Evolutionary conservation across 2,888 invertebrate genomes (phyloP).

Genomic region (Chironomus riparius): DNA sequence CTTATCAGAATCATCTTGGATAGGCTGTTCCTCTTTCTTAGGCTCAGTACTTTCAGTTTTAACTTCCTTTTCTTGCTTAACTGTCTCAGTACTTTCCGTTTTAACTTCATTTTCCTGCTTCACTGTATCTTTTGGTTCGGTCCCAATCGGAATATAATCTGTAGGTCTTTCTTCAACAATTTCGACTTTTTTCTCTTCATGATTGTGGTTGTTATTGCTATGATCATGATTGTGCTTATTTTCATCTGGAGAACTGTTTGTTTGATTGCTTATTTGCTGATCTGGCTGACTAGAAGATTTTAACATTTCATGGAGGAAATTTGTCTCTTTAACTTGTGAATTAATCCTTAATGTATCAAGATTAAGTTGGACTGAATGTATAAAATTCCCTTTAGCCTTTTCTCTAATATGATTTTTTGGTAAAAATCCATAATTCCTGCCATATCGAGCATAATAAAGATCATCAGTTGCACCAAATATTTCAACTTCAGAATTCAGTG

Average conservation of each 20-base stretch:
- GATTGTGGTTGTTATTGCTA: no score
- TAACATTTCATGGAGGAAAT: constrained; percentile 11
- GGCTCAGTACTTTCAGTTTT: not conserved
- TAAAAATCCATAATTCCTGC: constrained; percentile 10
- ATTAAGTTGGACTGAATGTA: not conserved
- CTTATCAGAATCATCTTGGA: no score
- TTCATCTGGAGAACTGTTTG: not conserved
- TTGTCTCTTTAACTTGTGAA: not conserved
- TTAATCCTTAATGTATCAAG: not conserved
- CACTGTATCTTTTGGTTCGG: not conserved
- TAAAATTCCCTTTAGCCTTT: not conserved
- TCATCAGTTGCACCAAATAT: constrained; percentile 19
- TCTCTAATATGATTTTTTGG: constrained; percentile 15
- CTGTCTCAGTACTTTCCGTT: not conserved
- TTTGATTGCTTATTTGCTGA: not conserved
- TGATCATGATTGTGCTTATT: not conserved
- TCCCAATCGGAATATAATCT: not conserved
- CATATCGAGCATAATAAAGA: constrained; percentile 2
- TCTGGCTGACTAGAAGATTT: constrained; percentile 17
- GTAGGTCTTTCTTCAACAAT: not conserved
- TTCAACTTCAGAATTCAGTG: constrained; percentile 21
- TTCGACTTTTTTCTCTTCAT: not conserved
- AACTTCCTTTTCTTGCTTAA: not conserved
- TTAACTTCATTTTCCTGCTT: not conserved
- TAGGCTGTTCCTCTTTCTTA: not conserved